Evolutionary conservation across 2,797 vertebrate genomes (phyloP).

Genomic region (Ibycter americanus): DNA sequence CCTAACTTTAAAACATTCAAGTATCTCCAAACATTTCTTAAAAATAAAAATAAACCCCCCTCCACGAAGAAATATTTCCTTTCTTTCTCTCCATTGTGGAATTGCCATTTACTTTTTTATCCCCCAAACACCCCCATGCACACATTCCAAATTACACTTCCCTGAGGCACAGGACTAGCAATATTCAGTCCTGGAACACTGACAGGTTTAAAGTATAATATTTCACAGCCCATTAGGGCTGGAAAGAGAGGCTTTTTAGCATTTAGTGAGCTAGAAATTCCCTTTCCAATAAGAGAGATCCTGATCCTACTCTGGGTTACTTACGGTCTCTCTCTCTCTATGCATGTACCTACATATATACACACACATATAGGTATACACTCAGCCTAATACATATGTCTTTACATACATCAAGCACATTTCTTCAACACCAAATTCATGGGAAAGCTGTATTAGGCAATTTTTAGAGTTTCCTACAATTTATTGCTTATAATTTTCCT

Average conservation of each 20-base stretch:
- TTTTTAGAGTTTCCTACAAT: neutral
- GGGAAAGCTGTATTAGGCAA: neutral
- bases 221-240: neutral
- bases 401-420: neutral
- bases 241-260: neutral
- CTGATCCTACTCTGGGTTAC: neutral
- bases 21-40: neutral
- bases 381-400: neutral
- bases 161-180: neutral
- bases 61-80: neutral
- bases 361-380: fast-evolving
- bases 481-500: neutral
- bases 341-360: neutral
- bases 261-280: neutral
- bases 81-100: neutral
- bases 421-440: neutral
- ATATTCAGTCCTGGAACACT: neutral
- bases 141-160: neutral
- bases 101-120: neutral
- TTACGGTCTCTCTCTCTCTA: neutral
- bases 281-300: neutral
- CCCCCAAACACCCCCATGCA: neutral
- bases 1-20: neutral
- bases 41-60: neutral
- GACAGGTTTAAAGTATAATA: slow-evolving; percentile 14